A percentile compares a stretch with the other conserved stretches of the same genome.
Conservation (phyloP, 2,113 vertebrate genomes). For the Rattus rattus region DNA sequence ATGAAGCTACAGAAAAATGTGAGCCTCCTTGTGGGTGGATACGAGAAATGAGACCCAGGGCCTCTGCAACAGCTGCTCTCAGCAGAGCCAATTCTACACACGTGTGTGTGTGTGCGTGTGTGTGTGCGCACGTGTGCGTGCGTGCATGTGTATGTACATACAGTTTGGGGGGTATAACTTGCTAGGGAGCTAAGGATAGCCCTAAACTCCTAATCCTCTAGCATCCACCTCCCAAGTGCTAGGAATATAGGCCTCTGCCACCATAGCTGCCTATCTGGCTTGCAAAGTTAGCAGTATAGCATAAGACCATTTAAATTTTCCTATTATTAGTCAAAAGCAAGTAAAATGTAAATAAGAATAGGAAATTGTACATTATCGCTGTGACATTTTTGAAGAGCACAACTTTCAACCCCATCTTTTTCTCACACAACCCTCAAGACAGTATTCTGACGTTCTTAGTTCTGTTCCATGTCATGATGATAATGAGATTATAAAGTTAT, state of each 20-base stretch:
- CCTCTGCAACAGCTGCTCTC: neutral
- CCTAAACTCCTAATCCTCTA: neutral
- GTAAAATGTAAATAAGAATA: conserved; percentile 5
- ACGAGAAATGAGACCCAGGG: neutral
- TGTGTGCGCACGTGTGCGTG: too few relatives aligned
- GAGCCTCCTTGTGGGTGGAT: neutral
- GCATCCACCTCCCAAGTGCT: too few relatives aligned
- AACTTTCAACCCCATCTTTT: neutral
- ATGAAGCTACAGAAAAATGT: neutral
- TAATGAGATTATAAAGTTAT: neutral
- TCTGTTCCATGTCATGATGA: neutral
- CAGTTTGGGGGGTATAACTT: neutral
- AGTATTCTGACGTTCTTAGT: neutral
- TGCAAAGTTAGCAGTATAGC: neutral
- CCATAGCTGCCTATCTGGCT: neutral
- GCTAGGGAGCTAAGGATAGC: neutral
- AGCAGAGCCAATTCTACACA: neutral
- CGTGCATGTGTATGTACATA: too few relatives aligned
- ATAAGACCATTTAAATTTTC: neutral
- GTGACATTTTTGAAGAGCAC: conserved; percentile 23
- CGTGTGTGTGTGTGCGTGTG: too few relatives aligned
- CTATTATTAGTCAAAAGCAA: conserved; percentile 7
- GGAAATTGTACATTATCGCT: neutral
- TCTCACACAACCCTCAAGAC: conserved; percentile 35
- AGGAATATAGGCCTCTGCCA: neutral